Base-by-base conservation (phyloP, 1,140 invertebrate species). In the Delia radicum region DNA sequence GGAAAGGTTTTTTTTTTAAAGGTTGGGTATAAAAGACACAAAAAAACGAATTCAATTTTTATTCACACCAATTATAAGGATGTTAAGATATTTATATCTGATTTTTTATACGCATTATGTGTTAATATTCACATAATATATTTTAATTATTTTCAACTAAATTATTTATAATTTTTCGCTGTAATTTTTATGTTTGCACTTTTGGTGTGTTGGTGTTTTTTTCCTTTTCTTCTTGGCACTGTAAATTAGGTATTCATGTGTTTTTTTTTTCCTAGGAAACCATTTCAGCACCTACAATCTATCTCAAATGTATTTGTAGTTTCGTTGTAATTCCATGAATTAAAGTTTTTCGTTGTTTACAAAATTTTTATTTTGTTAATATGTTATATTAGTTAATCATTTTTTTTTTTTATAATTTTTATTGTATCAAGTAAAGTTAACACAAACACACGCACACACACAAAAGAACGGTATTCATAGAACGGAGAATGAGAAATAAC, bases 401-500 rank as follows among this genome's bases (percentile, higher is more conserved):
- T n/a, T n/a, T n/a, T n/a, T 55, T 55, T 55, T 21, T 18, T 1
- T 18, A 55, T 55, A 21, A 21, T 2, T 55, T 55, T 55, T 55
- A 69, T 69, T 18, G 33, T 69, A 69, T 24, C 29, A 69, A 33
- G 29, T n/a, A 33, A 69, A 69, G 18, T 33, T 37, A 69, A 18
- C 18, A 21, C 48, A 55, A 55, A 24, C 29, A 69, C 29, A 69
- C 62, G 29, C 27, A 21, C 65, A 31, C 63, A 29, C 28, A 67
- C 26, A 67, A 29, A 18, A 29, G 13, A 67, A 67, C 65, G 27
- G 27, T 63, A 27, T 15, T 21, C 18, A 33, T 24, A 37, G 6
- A 69, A 33, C n/a, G 65, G n/a, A 69, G 24, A 26, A 73, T 13
- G 12, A 73, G 21, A 15, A 73, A 73, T 61, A 73, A 55, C 48